A percentile compares a stretch with the other conserved stretches of the same genome.
These are phyloP conservation scores for Triplophysa siluroides DNA, from an alignment of 2,113 vertebrate species.

Conservation along the genomic window DNA sequence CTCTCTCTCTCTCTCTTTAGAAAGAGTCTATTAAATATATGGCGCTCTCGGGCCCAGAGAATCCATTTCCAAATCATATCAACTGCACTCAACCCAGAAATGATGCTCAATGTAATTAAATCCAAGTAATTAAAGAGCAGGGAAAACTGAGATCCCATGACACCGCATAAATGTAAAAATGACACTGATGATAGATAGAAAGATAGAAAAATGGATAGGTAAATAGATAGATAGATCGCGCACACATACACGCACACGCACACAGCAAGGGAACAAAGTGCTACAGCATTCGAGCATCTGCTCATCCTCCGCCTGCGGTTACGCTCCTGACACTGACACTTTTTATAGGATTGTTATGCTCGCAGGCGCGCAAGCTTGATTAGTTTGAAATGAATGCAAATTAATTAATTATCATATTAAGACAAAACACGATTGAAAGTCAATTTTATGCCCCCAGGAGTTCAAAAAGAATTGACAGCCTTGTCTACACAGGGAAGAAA, in stretches of 20 bases:
- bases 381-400: slow-evolving; percentile 47
- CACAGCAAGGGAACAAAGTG: slow-evolving; percentile 1
- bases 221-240: not conserved
- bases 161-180: slow-evolving; percentile 31
- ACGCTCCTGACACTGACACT: slow-evolving; percentile 33
- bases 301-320: slow-evolving; percentile 55
- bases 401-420: slow-evolving; percentile 54
- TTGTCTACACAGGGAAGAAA: slow-evolving; percentile 35
- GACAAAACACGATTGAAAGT: slow-evolving; percentile 53
- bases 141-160: slow-evolving; percentile 34
- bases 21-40: slow-evolving; percentile 46
- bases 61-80: slow-evolving; percentile 48
- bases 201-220: not conserved
- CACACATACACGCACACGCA: slow-evolving; percentile 50
- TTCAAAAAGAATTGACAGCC: slow-evolving; percentile 43
- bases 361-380: slow-evolving; percentile 35
- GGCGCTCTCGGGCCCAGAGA: slow-evolving; percentile 22
- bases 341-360: slow-evolving; percentile 45
- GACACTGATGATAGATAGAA: not conserved
- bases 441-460: slow-evolving; percentile 47
- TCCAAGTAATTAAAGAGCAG: slow-evolving; percentile 42
- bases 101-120: slow-evolving; percentile 52
- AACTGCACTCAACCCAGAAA: slow-evolving; percentile 48
- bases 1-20: slow-evolving; percentile 23
- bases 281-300: not conserved